A percentile compares a stretch with the other conserved stretches of the same genome.
phyloP scores from a whole-genome alignment of 2,113 vertebrate species.

The Corapipo altera region DNA sequence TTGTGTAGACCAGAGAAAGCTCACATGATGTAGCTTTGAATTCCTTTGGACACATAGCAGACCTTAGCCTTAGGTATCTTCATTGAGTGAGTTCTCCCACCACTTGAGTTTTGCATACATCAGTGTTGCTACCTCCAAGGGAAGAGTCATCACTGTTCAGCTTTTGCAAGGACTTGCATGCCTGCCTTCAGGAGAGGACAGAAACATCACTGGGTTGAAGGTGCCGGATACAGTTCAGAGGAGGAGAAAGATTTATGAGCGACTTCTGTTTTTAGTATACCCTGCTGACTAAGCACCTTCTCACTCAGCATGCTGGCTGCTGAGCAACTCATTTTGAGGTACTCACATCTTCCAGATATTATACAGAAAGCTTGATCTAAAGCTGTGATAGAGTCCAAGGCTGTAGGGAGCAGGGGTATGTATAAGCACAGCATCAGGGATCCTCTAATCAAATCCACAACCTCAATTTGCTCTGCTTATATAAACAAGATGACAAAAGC shows the following conservation, averaged over 20 bases:
- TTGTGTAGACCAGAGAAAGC: neutral
- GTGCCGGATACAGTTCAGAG: neutral
- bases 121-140: neutral
- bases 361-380: neutral
- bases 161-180: neutral
- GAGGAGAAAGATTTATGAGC: neutral
- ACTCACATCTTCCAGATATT: neutral
- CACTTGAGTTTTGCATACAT: neutral
- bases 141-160: neutral
- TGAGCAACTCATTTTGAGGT: neutral
- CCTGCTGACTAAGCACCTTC: slow-evolving; percentile 9
- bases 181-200: neutral
- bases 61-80: neutral
- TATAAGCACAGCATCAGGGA: neutral
- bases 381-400: neutral
- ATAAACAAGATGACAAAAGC: neutral
- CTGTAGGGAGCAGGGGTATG: neutral
- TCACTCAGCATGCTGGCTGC: neutral
- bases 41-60: neutral
- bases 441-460: neutral
- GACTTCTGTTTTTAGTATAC: neutral
- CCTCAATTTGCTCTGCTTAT: neutral
- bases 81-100: neutral
- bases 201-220: neutral
- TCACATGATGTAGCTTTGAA: neutral